Base-by-base conservation (phyloP, 2,888 invertebrate genomes). In the Venustoraphidia nigricollis region DNA sequence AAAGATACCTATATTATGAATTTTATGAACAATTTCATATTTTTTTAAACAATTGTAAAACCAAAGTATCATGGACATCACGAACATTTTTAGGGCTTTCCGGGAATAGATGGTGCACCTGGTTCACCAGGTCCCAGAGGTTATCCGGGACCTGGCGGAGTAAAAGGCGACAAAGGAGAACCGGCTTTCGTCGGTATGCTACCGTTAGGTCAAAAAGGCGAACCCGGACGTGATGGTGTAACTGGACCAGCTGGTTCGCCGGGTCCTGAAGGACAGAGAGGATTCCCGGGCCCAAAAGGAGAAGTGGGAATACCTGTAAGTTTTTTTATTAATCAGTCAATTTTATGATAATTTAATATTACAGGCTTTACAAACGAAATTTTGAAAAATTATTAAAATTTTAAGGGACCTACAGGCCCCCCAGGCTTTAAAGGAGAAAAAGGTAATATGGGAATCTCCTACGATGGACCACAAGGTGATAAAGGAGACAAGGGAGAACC, bases 171-270 rank as follows among this genome's bases (percentile, higher is more conserved):
- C 10, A 89, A 87, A 64, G 91, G 91, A 59, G 85, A 87, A 62
- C 74, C 86, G 1, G 89, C 88, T 0, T 78, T 79, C 54, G 77
- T 78, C 36, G 81, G 83, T 50, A 70, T 75, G 17, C 75, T 77
- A 55, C 71, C 76, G 1, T 85, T 85, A 63, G 92, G 92, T 37
- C 83, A 87, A 62, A 90, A 91, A 60, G 92, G 92, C 61, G 89
- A 90, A 64, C 81, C 82, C 4, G 87, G 91, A 44, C 66, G 74
- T 38, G 79, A 83, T 58, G 93, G 93, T 41, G 75, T 76, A 44
- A 71, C 71, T 56, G 86, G 87, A 40, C 66, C 68, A 9, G 68
- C 72, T 9, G 86, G 86, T 10, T 67, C 73, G 38, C 74, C 77
- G 6, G 85, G 85, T 3, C 72, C 72, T 1, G 58, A 70, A 40